Evolutionary conservation across 2,113 vertebrate species (phyloP).

Genomic region (Plotosus lineatus): DNA sequence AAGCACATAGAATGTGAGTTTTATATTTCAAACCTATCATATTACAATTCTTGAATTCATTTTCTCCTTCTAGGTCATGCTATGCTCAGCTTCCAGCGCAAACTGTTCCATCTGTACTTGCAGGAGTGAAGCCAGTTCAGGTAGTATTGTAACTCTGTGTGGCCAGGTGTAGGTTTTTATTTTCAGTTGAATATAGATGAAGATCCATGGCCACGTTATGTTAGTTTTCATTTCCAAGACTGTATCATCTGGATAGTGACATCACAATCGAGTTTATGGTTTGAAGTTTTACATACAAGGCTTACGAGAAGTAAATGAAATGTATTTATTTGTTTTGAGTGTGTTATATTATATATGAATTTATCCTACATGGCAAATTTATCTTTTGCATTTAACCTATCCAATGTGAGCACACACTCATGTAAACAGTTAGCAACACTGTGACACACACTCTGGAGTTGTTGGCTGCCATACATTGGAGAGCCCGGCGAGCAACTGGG

Average conservation of each 20-base stretch:
- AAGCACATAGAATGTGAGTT: neutral
- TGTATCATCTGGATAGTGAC: neutral
- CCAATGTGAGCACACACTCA: too few relatives aligned
- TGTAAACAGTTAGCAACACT: too few relatives aligned
- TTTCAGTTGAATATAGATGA: neutral
- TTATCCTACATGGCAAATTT: too few relatives aligned
- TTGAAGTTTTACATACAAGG: neutral
- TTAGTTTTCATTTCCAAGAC: neutral
- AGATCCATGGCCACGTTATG: neutral
- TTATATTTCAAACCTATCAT: neutral
- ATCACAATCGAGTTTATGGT: neutral
- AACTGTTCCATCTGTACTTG: slow-evolving; percentile 83
- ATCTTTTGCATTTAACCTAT: too few relatives aligned
- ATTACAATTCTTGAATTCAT: neutral
- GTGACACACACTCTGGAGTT: too few relatives aligned
- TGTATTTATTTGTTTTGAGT: too few relatives aligned
- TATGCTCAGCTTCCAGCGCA: slow-evolving; percentile 88
- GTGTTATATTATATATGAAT: too few relatives aligned
- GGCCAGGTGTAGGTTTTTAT: neutral
- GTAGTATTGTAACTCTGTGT: slow-evolving; percentile 47
- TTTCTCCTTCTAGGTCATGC: slow-evolving; percentile 72
- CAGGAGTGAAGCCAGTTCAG: slow-evolving; percentile 75
- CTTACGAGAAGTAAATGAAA: neutral
- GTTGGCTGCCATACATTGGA: too few relatives aligned
- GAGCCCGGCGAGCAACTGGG: too few relatives aligned